These are phyloP conservation scores for Theocolax elegans DNA, from an alignment of 1,140 invertebrate genomes.

Conservation along the genomic window DNA sequence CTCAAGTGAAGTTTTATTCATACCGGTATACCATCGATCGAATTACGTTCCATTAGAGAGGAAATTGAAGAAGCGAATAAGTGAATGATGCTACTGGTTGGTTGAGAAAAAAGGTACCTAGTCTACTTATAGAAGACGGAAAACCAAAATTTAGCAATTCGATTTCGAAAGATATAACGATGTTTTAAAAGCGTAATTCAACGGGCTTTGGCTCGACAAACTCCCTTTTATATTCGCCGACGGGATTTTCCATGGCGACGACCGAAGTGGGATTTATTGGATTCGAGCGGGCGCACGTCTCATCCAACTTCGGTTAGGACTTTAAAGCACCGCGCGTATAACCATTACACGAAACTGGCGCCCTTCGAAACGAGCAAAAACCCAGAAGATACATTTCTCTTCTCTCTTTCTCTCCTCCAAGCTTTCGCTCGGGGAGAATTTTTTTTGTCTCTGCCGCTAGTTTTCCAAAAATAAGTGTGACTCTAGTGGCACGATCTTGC, in stretches of 20 bases:
- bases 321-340: neutral
- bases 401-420: neutral
- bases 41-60: too few species aligned
- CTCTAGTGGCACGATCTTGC: slow-evolving; percentile 1
- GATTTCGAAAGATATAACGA: slow-evolving; percentile 6
- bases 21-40: too few species aligned
- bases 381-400: neutral
- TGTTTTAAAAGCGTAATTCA: slow-evolving; percentile 12
- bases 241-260: slow-evolving; percentile 4
- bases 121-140: too few species aligned
- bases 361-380: too few species aligned
- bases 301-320: slow-evolving; percentile 10
- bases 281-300: neutral
- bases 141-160: slow-evolving; percentile 17
- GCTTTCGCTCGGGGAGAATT: neutral
- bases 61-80: too few species aligned
- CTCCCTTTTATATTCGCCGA: slow-evolving; percentile 1
- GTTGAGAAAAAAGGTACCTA: too few species aligned
- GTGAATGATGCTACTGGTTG: too few species aligned
- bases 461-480: slow-evolving; percentile 16
- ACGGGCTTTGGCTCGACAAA: neutral
- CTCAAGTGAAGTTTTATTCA: too few species aligned
- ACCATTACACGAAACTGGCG: too few species aligned
- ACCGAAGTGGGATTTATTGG: slow-evolving; percentile 18
- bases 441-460: slow-evolving; percentile 1